These are phyloP conservation scores for Galendromus occidentalis DNA, from an alignment of 1,140 invertebrate genomes.

Conservation along the genomic window DNA sequence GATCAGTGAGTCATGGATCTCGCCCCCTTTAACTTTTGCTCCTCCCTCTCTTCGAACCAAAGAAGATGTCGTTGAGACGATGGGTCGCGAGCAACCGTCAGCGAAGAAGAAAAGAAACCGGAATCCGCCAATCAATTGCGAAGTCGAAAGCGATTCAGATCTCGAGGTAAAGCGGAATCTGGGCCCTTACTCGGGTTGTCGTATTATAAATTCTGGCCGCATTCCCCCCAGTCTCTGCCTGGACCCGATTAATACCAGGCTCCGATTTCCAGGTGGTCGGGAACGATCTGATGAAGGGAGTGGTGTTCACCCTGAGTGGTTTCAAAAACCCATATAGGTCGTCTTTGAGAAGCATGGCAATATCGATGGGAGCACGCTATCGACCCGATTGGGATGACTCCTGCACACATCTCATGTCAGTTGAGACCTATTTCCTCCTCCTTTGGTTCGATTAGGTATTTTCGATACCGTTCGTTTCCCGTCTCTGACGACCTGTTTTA, in stretches of 20 bases:
- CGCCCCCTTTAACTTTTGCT: no score
- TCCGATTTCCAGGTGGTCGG: neutral
- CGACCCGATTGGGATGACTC: conserved; percentile 45
- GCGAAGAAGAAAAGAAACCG: neutral
- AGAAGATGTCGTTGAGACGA: no score
- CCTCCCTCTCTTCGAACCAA: no score
- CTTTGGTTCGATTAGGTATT: neutral
- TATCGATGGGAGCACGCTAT: conserved; percentile 58
- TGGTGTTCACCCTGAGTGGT: conserved; percentile 59
- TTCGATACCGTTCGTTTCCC: neutral
- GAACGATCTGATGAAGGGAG: conserved; percentile 38
- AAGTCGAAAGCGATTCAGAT: neutral
- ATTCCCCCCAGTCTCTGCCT: no score
- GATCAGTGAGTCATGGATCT: no score
- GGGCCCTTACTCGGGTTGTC: no score
- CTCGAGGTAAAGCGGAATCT: neutral
- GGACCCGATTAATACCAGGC: no score
- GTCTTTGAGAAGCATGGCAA: conserved; percentile 42
- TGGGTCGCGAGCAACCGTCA: no score
- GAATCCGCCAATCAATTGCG: neutral
- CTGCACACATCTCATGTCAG: conserved; percentile 65
- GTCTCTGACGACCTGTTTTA: conserved; percentile 17
- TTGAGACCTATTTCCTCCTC: conserved; percentile 17
- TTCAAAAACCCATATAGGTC: conserved; percentile 57
- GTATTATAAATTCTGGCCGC: no score